Percentiles rank a stretch among this genome's conserved stretches.
Evolutionary conservation across 2,113 vertebrate species (phyloP).

Genomic region (Gorsachius goisagi): DNA sequence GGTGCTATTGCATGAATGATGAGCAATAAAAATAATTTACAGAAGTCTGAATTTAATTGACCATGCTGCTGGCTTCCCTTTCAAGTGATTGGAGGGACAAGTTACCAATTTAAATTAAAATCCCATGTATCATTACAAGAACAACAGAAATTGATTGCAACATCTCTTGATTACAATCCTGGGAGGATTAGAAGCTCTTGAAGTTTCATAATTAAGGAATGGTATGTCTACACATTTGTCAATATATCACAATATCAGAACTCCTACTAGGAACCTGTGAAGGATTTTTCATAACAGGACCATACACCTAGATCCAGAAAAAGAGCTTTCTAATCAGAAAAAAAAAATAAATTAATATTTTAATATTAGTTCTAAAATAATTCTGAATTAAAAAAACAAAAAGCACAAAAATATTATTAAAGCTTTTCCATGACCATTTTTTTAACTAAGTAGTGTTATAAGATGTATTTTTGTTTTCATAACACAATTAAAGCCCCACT

Average conservation of each 20-base stretch:
- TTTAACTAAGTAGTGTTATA: neutral
- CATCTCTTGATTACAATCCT: neutral
- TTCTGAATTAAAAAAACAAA: neutral
- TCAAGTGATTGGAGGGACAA: neutral
- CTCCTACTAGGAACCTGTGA: neutral
- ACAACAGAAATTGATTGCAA: slow-evolving; percentile 31
- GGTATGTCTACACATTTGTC: neutral
- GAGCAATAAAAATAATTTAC: slow-evolving; percentile 47
- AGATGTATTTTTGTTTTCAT: neutral
- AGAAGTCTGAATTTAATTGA: slow-evolving; percentile 23
- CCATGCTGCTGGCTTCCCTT: neutral
- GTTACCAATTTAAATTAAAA: slow-evolving; percentile 27
- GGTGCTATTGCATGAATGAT: slow-evolving; percentile 5
- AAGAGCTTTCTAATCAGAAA: neutral
- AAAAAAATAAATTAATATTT: neutral
- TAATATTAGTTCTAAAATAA: neutral
- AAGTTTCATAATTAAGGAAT: neutral
- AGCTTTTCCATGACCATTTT: neutral
- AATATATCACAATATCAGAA: neutral
- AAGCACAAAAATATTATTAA: neutral
- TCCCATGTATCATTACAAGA: neutral
- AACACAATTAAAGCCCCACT: neutral
- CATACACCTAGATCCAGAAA: neutral
- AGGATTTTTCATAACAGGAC: neutral
- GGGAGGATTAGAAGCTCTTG: neutral